A percentile compares a stretch with the other conserved stretches of the same genome.
Conservation (phyloP, 2,797 vertebrate genomes). For the Miopithecus talapoin region DNA sequence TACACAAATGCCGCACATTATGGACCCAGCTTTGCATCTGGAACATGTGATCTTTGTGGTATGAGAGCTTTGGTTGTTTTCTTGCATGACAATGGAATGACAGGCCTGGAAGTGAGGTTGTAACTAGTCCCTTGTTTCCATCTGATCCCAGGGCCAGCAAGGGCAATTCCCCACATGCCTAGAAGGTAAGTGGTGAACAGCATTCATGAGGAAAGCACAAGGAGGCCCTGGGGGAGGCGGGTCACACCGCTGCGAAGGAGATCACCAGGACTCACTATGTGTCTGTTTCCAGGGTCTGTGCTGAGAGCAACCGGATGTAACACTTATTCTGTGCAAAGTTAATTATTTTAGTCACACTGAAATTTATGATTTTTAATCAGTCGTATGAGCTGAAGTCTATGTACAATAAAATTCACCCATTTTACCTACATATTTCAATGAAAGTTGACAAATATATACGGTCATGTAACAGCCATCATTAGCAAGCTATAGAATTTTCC, state of each 20-base stretch:
- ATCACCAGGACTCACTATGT: background rate
- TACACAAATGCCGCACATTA: rapidly evolving
- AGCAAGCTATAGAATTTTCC: background rate
- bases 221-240: background rate
- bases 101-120: background rate
- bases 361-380: background rate
- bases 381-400: too few relatives aligned
- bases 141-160: too few relatives aligned
- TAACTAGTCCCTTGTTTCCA: too few relatives aligned
- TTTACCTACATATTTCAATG: too few relatives aligned
- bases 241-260: rapidly evolving
- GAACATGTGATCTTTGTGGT: background rate
- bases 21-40: too few relatives aligned
- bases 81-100: too few relatives aligned
- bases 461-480: background rate
- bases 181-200: rapidly evolving
- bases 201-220: rapidly evolving
- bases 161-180: rapidly evolving
- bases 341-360: background rate
- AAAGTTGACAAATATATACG: background rate
- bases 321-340: background rate
- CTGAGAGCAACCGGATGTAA: background rate
- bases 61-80: rapidly evolving
- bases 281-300: background rate
- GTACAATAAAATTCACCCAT: background rate